Evolutionary conservation across 2,888 invertebrate genomes (phyloP).

Genomic region (Xestia ashworthii): DNA sequence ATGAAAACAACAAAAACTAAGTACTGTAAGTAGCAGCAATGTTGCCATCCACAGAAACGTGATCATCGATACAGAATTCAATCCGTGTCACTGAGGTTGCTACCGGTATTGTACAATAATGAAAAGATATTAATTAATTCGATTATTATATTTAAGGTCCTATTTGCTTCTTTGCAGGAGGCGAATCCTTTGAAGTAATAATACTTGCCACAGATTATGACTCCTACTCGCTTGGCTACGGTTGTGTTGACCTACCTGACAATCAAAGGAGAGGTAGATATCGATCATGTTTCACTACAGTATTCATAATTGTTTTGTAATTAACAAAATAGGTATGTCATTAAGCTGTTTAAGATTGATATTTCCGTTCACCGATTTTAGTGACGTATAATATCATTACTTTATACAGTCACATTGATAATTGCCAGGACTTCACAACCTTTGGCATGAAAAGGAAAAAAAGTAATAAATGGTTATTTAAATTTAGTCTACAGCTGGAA

Average conservation of each 20-base stretch:
- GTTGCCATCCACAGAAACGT: background rate
- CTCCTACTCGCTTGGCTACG: conserved; percentile 90
- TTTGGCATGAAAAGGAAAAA: background rate
- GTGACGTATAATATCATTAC: background rate
- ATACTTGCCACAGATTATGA: conserved; percentile 90
- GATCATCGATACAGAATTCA: background rate
- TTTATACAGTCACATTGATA: background rate
- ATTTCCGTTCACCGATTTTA: too few relatives aligned
- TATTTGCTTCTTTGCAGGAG: conserved; percentile 54
- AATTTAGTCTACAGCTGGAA: conserved; percentile 80
- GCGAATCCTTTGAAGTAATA: conserved; percentile 63
- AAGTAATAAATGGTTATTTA: too few relatives aligned
- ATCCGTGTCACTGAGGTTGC: background rate
- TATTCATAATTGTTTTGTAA: background rate
- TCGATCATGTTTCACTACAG: background rate
- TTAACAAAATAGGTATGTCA: too few relatives aligned
- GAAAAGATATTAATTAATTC: too few relatives aligned
- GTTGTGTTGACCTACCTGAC: conserved; percentile 85
- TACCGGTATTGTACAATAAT: background rate
- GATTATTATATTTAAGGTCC: too few relatives aligned
- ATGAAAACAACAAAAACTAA: background rate
- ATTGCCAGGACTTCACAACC: background rate
- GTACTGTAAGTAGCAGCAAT: background rate
- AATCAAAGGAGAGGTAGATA: conserved; percentile 67
- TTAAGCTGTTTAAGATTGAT: background rate